A percentile compares a stretch with the other conserved stretches of the same genome.
phyloP scores from a whole-genome alignment of 2,113 vertebrate species.

The Mormoops blainvillei region DNA sequence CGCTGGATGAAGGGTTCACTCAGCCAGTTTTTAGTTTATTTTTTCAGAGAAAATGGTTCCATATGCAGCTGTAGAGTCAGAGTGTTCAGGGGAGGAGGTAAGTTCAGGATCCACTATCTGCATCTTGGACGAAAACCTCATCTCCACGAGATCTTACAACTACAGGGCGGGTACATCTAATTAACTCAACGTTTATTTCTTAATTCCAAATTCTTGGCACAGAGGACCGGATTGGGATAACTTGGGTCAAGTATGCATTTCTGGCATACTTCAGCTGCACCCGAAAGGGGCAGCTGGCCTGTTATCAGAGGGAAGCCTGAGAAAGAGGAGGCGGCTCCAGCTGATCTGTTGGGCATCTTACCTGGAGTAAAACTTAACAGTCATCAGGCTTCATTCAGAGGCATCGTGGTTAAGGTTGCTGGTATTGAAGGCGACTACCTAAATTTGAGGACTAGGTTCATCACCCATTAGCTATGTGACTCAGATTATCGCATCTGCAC shows the following conservation, averaged over 20 bases:
- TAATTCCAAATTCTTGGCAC: background rate
- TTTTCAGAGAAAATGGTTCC: background rate
- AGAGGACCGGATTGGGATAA: background rate
- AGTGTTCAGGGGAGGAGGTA: background rate
- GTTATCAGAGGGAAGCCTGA: background rate
- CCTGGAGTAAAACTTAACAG: accelerated
- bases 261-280: background rate
- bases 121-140: background rate
- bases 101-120: background rate
- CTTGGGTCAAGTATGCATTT: background rate
- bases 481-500: background rate
- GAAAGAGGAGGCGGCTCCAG: background rate
- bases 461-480: background rate
- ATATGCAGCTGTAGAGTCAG: background rate
- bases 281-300: background rate
- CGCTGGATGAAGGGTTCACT: background rate
- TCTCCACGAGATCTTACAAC: background rate
- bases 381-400: background rate
- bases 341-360: background rate
- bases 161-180: background rate
- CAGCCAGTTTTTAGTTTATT: background rate
- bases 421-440: too few relatives aligned
- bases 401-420: background rate
- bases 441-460: background rate
- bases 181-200: background rate